Conservation (phyloP, 1,140 invertebrate genomes). For the Habropoda laboriosa region DNA sequence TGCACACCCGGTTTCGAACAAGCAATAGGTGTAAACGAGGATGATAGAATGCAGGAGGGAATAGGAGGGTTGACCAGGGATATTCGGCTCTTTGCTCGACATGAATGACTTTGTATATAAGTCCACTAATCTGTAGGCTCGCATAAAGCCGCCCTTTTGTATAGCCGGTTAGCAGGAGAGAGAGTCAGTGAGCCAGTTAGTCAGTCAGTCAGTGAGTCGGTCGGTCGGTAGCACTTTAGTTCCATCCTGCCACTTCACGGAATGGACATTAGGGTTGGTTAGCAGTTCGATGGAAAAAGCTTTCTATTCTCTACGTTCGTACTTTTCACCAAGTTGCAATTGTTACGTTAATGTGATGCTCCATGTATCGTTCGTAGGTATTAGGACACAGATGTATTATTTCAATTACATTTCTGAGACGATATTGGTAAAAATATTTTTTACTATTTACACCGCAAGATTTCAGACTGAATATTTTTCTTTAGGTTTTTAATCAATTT, state of each 20-base stretch:
- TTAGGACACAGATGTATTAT: too few species aligned
- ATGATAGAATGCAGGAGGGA: slow-evolving; percentile 12
- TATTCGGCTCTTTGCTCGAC: slow-evolving; percentile 42
- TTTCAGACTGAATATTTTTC: too few species aligned
- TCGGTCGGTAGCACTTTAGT: slow-evolving; percentile 33
- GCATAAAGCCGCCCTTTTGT: slow-evolving; percentile 71
- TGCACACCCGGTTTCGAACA: slow-evolving; percentile 56
- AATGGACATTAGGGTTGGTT: slow-evolving; percentile 54
- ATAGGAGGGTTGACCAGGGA: slow-evolving; percentile 11
- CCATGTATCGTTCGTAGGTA: too few species aligned
- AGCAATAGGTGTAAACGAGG: slow-evolving; percentile 64
- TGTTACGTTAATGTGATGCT: background rate
- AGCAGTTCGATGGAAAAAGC: background rate
- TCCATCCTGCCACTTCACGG: slow-evolving; percentile 16
- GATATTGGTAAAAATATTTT: too few species aligned
- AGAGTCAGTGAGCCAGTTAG: slow-evolving; percentile 51
- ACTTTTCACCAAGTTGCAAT: background rate
- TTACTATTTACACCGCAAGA: too few species aligned
- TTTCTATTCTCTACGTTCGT: background rate
- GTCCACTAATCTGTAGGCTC: slow-evolving; percentile 77
- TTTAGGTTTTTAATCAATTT: too few species aligned
- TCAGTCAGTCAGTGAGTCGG: slow-evolving; percentile 55
- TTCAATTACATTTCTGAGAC: too few species aligned
- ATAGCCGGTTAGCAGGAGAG: slow-evolving; percentile 57
- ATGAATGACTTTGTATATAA: slow-evolving; percentile 73